Conservation (phyloP, 2,113 vertebrate species). For the Eretmochelys imbricata region DNA sequence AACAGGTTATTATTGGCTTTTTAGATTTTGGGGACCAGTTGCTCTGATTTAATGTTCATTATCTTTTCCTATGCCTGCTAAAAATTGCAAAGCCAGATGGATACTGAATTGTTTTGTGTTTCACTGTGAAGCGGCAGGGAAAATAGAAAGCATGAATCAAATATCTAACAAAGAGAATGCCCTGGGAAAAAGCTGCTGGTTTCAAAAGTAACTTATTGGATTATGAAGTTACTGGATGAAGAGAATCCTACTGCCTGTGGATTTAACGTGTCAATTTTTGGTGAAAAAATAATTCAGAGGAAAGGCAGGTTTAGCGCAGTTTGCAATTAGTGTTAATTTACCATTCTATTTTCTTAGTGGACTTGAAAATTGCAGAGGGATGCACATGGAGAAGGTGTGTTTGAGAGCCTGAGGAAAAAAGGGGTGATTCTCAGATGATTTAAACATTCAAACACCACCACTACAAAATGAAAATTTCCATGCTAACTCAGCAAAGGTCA, state of each 20-base stretch:
- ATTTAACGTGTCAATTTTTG: neutral
- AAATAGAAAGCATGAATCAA: slow-evolving; percentile 8
- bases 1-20: neutral
- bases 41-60: neutral
- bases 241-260: neutral
- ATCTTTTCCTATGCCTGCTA: neutral
- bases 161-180: neutral
- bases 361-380: neutral
- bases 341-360: neutral
- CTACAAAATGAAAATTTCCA: neutral
- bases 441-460: neutral
- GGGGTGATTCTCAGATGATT: neutral
- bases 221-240: neutral
- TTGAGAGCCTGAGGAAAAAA: neutral
- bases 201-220: neutral
- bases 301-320: neutral
- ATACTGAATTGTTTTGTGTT: neutral
- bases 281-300: neutral
- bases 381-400: neutral
- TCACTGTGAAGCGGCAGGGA: neutral
- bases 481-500: neutral
- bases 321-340: neutral
- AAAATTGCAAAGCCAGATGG: neutral
- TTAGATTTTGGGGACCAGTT: neutral
- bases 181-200: neutral